A percentile compares a stretch with the other conserved stretches of the same genome.
phyloP scores from a whole-genome alignment of 2,113 vertebrate genomes.

The Corythaeola cristata region DNA sequence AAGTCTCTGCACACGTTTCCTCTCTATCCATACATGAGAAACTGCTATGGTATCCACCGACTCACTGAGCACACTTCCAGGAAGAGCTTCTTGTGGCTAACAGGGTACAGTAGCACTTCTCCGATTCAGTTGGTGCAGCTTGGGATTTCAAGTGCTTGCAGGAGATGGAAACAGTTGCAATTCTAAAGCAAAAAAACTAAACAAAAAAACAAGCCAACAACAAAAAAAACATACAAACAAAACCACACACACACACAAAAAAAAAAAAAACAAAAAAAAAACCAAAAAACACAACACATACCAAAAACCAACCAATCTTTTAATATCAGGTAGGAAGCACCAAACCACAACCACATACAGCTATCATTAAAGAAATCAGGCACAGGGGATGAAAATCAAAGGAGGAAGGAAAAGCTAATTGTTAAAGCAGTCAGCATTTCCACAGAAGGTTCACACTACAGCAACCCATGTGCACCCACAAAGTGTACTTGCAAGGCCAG shows the following conservation, averaged over 20 bases:
- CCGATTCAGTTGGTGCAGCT: background rate
- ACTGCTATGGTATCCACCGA: background rate
- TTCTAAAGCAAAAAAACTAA: background rate
- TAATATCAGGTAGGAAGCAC: background rate
- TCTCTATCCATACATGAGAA: background rate
- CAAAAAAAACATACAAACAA: background rate
- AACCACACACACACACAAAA: background rate
- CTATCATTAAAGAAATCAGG: background rate
- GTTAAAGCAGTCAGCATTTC: background rate
- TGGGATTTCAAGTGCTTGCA: background rate
- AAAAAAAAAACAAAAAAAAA: too few relatives aligned
- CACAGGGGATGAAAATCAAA: background rate
- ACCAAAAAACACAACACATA: too few relatives aligned
- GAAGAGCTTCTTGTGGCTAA: background rate
- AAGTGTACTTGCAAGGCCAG: background rate
- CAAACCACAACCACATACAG: background rate
- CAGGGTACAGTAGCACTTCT: background rate
- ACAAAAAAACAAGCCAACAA: too few relatives aligned
- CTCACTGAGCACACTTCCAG: background rate
- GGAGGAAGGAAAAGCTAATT: background rate
- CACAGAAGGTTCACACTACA: background rate
- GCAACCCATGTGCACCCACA: fast-evolving
- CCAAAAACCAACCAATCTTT: background rate
- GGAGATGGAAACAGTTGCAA: background rate
- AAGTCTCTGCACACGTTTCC: background rate